These are phyloP conservation scores for Idaea biselata DNA, from an alignment of 2,888 invertebrate genomes.

Conservation along the genomic window DNA sequence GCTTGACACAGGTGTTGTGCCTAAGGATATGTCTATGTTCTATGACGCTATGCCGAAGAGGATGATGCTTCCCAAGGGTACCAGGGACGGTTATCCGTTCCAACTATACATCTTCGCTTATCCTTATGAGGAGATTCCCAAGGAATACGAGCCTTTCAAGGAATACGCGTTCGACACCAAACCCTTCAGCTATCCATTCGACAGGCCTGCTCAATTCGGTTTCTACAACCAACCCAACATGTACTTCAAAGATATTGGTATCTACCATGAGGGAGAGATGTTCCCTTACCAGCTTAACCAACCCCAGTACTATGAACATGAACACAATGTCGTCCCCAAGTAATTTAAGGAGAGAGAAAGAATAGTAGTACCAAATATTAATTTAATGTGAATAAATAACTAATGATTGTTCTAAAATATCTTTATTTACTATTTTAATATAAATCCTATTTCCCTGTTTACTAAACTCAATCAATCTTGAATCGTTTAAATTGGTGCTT, in stretches of 20 bases:
- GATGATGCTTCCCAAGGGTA: conserved; percentile 87
- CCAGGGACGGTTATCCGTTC: conserved; percentile 83
- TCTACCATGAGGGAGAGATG: conserved; percentile 73
- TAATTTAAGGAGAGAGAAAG: conserved; percentile 39
- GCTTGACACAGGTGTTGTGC: conserved; percentile 75
- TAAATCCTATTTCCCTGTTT: conserved; percentile 2
- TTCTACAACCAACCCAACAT: conserved; percentile 80
- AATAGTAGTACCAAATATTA: conserved; percentile 17
- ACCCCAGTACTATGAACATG: conserved; percentile 35
- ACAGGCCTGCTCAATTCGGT: conserved; percentile 70
- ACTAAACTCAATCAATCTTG: no score
- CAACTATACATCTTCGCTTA: conserved; percentile 83
- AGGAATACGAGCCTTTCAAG: conserved; percentile 47
- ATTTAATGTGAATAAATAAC: conserved; percentile 8
- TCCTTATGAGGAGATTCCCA: conserved; percentile 69
- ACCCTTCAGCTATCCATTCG: conserved; percentile 81
- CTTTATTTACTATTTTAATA: conserved; percentile 7
- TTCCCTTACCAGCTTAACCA: conserved; percentile 50
- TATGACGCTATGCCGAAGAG: conserved; percentile 84
- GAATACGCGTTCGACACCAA: conserved; percentile 66
- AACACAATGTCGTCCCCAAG: conserved; percentile 41
- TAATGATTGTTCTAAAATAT: conserved; percentile 1
- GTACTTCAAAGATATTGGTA: conserved; percentile 79
- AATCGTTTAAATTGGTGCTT: no score
- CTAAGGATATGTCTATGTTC: conserved; percentile 73